Evolutionary conservation across 2,888 invertebrate genomes (phyloP).

Genomic region (Mylabris sibirica): DNA sequence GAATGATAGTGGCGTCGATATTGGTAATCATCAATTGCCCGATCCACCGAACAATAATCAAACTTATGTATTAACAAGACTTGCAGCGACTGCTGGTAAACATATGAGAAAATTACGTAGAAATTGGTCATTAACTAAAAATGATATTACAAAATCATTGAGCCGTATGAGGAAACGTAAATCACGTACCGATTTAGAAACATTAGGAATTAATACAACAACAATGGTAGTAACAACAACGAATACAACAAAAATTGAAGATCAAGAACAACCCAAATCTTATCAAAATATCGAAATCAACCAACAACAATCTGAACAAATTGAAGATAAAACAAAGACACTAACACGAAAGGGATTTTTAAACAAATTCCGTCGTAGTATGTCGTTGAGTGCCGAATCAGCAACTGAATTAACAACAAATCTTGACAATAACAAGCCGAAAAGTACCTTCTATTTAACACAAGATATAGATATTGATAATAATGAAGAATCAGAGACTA

Average conservation of each 20-base stretch:
- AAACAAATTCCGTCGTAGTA: conserved; percentile 69
- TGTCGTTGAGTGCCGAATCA: conserved; percentile 66
- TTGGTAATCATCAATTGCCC: conserved; percentile 66
- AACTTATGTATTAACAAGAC: conserved; percentile 69
- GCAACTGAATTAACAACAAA: conserved; percentile 64
- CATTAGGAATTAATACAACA: conserved; percentile 17
- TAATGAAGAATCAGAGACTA: conserved; percentile 53
- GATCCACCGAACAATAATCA: conserved; percentile 63
- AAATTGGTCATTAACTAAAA: conserved; percentile 66
- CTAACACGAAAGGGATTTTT: conserved; percentile 48
- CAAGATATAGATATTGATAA: conserved; percentile 70
- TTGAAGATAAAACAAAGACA: conserved; percentile 25
- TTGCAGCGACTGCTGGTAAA: conserved; percentile 68
- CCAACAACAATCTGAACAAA: not conserved
- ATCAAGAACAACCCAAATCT: conserved; percentile 1
- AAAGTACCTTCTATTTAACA: conserved; percentile 77
- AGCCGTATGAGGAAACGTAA: conserved; percentile 61
- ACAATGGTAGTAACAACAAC: not conserved
- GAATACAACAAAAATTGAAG: conserved; percentile 16
- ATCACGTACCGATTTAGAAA: conserved; percentile 52
- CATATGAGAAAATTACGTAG: conserved; percentile 73
- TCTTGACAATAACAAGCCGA: conserved; percentile 57
- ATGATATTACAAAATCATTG: conserved; percentile 68
- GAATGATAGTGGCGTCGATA: conserved; percentile 64
- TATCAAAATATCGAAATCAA: conserved; percentile 6